A percentile compares a stretch with the other conserved stretches of the same genome.
phyloP scores from a whole-genome alignment of 2,113 vertebrate species.

The Lates calcarifer region DNA sequence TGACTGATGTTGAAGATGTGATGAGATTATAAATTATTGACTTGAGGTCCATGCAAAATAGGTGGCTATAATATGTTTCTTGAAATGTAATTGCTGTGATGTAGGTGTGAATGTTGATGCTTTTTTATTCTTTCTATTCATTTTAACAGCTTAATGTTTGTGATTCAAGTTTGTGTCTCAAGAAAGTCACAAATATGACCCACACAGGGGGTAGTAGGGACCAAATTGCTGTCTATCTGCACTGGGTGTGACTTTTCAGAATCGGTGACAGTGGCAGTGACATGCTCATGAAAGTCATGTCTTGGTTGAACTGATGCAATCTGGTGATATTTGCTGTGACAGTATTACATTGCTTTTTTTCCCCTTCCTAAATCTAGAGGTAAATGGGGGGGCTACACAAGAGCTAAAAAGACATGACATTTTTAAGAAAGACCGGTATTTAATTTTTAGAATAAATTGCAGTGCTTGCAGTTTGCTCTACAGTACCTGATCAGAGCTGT shows the following conservation, averaged over 20 bases:
- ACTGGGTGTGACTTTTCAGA: not conserved
- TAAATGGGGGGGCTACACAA: not conserved
- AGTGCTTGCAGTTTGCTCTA: not conserved
- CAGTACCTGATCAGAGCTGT: not conserved
- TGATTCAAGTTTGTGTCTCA: not conserved
- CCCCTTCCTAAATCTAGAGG: not conserved
- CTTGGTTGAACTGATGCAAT: not conserved
- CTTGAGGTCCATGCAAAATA: slow-evolving; percentile 2
- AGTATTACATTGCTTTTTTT: not conserved
- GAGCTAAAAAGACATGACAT: not conserved
- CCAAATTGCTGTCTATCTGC: not conserved
- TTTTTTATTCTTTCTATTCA: not conserved
- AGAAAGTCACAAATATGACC: not conserved
- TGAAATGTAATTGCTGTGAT: not conserved
- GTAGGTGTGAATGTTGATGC: not conserved
- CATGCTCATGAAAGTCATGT: not conserved
- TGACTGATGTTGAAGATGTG: slow-evolving; percentile 43
- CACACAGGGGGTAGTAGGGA: not conserved
- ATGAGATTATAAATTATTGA: slow-evolving; percentile 20
- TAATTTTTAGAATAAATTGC: not conserved
- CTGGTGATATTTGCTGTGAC: not conserved
- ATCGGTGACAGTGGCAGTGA: not conserved
- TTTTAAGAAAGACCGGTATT: not conserved
- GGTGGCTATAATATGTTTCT: slow-evolving; percentile 6
- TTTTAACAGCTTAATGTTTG: not conserved